Percentiles rank a stretch among this genome's conserved stretches.
Conservation (phyloP, 2,113 vertebrate species). For the Axis porcinus region DNA sequence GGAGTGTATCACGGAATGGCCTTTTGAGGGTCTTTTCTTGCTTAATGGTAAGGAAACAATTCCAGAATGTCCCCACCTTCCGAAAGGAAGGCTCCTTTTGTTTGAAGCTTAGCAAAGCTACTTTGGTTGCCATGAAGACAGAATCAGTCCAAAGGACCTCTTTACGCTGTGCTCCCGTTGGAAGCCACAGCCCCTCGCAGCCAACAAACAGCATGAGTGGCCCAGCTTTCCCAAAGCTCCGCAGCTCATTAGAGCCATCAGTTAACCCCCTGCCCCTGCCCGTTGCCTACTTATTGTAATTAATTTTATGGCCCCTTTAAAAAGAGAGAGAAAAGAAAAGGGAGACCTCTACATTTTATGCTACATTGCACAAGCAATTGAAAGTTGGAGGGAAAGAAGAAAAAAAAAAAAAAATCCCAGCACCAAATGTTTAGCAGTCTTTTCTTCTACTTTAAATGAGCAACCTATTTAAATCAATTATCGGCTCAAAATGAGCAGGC, state of each 20-base stretch:
- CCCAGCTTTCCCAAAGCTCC: slow-evolving; percentile 50
- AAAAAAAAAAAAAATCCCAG: slow-evolving; percentile 76
- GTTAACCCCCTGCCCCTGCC: slow-evolving; percentile 78
- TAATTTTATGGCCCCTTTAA: slow-evolving; percentile 87
- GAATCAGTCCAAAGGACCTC: background rate
- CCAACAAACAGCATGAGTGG: slow-evolving; percentile 46
- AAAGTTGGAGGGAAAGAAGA: slow-evolving; percentile 87
- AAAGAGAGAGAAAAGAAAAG: slow-evolving; percentile 81
- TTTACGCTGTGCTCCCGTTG: background rate
- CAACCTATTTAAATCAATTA: slow-evolving; percentile 92
- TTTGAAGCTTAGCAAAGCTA: slow-evolving; percentile 32
- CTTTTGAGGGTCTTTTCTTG: slow-evolving; percentile 24
- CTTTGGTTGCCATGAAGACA: slow-evolving; percentile 50
- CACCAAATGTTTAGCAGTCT: slow-evolving; percentile 90
- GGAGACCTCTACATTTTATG: slow-evolving; percentile 88
- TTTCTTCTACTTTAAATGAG: slow-evolving; percentile 89
- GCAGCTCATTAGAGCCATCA: slow-evolving; percentile 73
- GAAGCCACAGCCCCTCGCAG: slow-evolving; percentile 36
- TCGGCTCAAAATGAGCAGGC: slow-evolving; percentile 86
- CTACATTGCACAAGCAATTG: slow-evolving; percentile 91
- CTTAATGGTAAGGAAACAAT: slow-evolving; percentile 27
- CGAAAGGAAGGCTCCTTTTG: slow-evolving; percentile 45
- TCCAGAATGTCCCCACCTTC: background rate
- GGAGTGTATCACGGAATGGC: background rate
- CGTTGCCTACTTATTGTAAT: slow-evolving; percentile 84